Conservation (phyloP, 1,140 invertebrate genomes). For the Pseudomyrmex pallidus region DNA sequence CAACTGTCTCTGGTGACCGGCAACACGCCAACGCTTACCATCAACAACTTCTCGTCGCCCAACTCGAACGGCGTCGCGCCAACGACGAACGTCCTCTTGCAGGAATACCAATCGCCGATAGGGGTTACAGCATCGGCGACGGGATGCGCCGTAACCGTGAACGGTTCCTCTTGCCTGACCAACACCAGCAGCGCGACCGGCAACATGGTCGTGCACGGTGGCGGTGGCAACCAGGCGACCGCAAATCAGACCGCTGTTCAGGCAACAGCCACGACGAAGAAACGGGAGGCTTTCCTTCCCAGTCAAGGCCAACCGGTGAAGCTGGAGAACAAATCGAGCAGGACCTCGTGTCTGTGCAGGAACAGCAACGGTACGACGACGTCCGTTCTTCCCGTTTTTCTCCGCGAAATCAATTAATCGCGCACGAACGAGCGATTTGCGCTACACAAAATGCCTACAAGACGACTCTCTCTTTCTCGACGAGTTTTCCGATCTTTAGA, state of each 20-base stretch:
- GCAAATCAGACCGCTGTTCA: conserved; percentile 71
- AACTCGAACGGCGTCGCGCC: conserved; percentile 78
- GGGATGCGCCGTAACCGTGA: conserved; percentile 68
- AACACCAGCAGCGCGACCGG: conserved; percentile 68
- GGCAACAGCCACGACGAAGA: conserved; percentile 74
- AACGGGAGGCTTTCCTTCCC: conserved; percentile 79
- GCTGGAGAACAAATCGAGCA: conserved; percentile 81
- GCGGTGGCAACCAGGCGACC: conserved; percentile 63
- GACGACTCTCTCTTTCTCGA: neutral
- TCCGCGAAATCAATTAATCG: neutral
- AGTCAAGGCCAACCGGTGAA: conserved; percentile 81
- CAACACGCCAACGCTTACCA: conserved; percentile 79
- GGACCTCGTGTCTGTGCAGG: conserved; percentile 81
- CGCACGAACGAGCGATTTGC: neutral
- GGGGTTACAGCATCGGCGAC: conserved; percentile 74
- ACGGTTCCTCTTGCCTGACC: conserved; percentile 69
- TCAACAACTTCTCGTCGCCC: conserved; percentile 82
- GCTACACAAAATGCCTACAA: neutral
- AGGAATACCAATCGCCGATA: conserved; percentile 81
- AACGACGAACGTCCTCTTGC: conserved; percentile 79
- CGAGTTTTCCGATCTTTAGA: too few species aligned
- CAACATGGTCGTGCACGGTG: conserved; percentile 75
- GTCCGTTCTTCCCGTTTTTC: conserved; percentile 10
- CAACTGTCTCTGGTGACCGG: conserved; percentile 81
- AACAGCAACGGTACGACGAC: conserved; percentile 79